A percentile compares a stretch with the other conserved stretches of the same genome.
Conservation (phyloP, 2,113 vertebrate species). For the Prinia subflava region DNA sequence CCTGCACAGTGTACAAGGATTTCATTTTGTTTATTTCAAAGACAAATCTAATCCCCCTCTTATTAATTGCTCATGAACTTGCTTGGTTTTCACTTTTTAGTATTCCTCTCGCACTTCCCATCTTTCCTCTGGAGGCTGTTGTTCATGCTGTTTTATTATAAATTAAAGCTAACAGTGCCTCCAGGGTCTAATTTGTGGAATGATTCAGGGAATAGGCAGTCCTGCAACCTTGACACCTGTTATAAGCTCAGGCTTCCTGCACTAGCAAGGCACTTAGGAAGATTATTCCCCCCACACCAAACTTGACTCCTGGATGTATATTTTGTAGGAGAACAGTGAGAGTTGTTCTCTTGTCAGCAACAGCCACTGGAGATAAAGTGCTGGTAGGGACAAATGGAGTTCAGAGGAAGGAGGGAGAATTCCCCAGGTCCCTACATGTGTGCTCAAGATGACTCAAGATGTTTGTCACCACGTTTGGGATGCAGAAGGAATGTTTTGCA, state of each 20-base stretch:
- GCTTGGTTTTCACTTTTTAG: not conserved
- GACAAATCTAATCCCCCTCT: not conserved
- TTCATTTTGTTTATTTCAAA: not conserved
- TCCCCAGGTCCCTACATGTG: accelerated
- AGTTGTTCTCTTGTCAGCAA: not conserved
- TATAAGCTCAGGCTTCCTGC: not conserved
- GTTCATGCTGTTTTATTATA: not conserved
- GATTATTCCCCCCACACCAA: not conserved
- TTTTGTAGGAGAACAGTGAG: not conserved
- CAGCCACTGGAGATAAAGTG: not conserved
- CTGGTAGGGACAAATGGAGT: not conserved
- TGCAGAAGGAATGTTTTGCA: not conserved
- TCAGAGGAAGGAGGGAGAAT: not conserved
- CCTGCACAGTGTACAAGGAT: not conserved
- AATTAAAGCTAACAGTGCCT: not conserved
- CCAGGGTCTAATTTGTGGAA: not conserved
- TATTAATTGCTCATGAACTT: not conserved
- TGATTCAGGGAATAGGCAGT: not conserved
- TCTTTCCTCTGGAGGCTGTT: not conserved
- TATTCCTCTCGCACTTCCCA: not conserved
- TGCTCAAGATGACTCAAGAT: not conserved
- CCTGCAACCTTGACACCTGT: not conserved
- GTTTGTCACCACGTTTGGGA: not conserved
- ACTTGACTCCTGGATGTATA: not conserved
- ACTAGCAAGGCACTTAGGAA: not conserved